Base-by-base conservation (phyloP, 1,140 invertebrate genomes). In the Drosophila pseudoobscura region DNA sequence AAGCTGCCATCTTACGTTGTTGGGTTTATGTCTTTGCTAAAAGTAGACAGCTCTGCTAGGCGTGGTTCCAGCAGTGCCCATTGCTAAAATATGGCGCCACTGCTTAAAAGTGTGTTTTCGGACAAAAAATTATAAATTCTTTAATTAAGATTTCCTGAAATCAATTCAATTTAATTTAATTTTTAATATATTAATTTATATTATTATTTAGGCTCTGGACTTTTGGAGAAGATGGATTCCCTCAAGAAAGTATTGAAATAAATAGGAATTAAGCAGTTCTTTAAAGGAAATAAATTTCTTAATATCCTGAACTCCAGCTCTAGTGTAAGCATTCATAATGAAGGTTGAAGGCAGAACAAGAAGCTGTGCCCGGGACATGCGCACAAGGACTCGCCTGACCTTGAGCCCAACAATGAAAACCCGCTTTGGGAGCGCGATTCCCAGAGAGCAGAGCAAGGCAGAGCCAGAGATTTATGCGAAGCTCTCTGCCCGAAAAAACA, bases 301-400 rank as follows among this genome's bases (percentile, higher is more conserved):
- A 62, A 49, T 15, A 62, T 64, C 31, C 11, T 24, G 56, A 13
- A 20, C 29, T 13, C 11, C 35, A 20, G 7, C 17, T 5, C 2
- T 26, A 3, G 5, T 8, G 24, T 50, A 35, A 44, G 6, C 50
- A 56, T 1, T 26, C n/a, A 13, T 39, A 13, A 5, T 13, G 3
- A 39, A 39, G 11, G 11, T 11, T 13, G 3, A 13, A 39, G 35
- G 35, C 11, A 39, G 3, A 13, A 39, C 20, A 43, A 11, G 66
- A 74, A 79, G 82, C 78, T 87, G 1, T 31, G 17, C 11, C 7
- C 35, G 47, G 74, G 43, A 66, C 80, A 82, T 85, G 80, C 80
- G 82, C 82, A 80, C 3, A 50, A 47, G 31, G 59, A 49, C 11
- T 26, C 15, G 2, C 50, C 61, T 80, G 68, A 78, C 80, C 82